A percentile compares a stretch with the other conserved stretches of the same genome.
Evolutionary conservation across 2,888 invertebrate species (phyloP).

Genomic region (Campoplex capitator): DNA sequence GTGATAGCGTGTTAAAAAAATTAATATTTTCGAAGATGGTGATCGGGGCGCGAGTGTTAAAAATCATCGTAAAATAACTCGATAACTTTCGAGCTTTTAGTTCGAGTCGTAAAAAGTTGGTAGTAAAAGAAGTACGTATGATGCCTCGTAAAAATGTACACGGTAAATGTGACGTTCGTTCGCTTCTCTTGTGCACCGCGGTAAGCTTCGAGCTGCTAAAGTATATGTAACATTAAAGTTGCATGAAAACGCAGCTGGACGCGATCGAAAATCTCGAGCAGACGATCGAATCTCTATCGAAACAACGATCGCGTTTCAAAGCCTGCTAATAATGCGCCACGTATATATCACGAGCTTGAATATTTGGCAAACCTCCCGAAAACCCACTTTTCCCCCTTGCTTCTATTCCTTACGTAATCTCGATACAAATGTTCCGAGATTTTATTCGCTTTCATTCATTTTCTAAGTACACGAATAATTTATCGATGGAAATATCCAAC

Average conservation of each 20-base stretch:
- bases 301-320: slow-evolving; percentile 28
- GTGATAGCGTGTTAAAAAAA: neutral
- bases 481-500: neutral
- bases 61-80: slow-evolving; percentile 7
- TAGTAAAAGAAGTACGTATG: slow-evolving; percentile 19
- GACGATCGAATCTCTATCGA: slow-evolving; percentile 35
- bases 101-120: slow-evolving; percentile 28
- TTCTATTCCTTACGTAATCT: slow-evolving; percentile 32
- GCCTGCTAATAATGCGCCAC: slow-evolving; percentile 27
- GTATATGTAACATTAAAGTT: slow-evolving; percentile 13
- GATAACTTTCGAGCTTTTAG: slow-evolving; percentile 17
- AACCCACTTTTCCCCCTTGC: slow-evolving; percentile 1
- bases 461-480: neutral
- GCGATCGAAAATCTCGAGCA: slow-evolving; percentile 26
- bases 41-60: neutral
- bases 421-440: slow-evolving; percentile 15
- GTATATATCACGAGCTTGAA: slow-evolving; percentile 10
- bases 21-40: neutral
- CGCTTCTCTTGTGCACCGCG: neutral
- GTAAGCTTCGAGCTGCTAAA: neutral
- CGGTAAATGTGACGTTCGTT: slow-evolving; percentile 22
- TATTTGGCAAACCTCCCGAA: slow-evolving; percentile 54
- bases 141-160: slow-evolving; percentile 21
- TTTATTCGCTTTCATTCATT: neutral
- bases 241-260: slow-evolving; percentile 30